Conservation (phyloP, 2,888 invertebrate genomes). For the Eristalinus aeneus region DNA sequence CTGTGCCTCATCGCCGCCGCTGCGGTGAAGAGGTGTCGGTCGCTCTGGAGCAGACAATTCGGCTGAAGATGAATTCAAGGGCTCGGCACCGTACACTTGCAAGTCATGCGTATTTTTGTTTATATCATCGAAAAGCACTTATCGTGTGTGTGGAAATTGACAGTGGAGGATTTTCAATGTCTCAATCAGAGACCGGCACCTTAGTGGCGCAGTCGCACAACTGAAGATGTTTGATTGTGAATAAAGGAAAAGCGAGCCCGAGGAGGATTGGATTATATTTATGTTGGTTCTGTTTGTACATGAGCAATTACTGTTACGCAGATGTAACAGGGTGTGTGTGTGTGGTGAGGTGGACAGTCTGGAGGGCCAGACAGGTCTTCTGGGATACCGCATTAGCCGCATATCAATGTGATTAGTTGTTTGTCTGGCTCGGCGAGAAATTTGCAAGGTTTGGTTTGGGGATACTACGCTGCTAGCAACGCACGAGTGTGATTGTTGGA, state of each 20-base stretch:
- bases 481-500: not conserved
- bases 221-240: constrained; percentile 55
- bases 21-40: constrained; percentile 29
- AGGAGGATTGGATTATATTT: constrained; percentile 32
- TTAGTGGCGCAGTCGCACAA: not conserved
- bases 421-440: constrained; percentile 13
- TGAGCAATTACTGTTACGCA: constrained; percentile 24
- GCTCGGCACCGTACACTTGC: constrained; percentile 46
- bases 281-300: constrained; percentile 25
- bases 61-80: constrained; percentile 54
- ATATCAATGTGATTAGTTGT: constrained; percentile 12
- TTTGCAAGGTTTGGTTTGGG: not conserved
- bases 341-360: not conserved
- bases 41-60: constrained; percentile 33
- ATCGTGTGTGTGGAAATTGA: constrained; percentile 41
- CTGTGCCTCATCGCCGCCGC: constrained; percentile 5
- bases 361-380: not conserved
- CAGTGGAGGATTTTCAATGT: constrained; percentile 42
- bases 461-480: not conserved
- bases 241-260: not conserved
- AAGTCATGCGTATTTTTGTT: constrained; percentile 61
- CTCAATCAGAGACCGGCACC: constrained; percentile 46
- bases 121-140: constrained; percentile 51
- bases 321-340: not conserved
- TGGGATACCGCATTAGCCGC: constrained; percentile 9